Evolutionary conservation across 1,140 invertebrate species (phyloP).

Genomic region (Drosophila pallidifrons): DNA sequence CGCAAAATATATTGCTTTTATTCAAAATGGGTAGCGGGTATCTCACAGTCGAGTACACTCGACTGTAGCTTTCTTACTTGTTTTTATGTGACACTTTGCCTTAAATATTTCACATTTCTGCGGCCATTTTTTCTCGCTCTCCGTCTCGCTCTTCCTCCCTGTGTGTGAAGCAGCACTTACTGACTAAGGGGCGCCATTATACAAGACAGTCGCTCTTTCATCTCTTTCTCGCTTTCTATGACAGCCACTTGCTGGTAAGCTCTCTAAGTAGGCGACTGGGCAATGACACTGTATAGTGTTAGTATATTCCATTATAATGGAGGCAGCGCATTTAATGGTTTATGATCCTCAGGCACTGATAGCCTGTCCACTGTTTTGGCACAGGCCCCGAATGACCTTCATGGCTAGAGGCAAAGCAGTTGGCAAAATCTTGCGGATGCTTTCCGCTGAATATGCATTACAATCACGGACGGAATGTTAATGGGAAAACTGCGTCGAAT

Average conservation of each 20-base stretch:
- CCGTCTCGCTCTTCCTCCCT: background rate
- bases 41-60: no score
- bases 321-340: slow-evolving; percentile 70
- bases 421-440: background rate
- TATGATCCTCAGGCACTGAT: slow-evolving; percentile 68
- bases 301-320: slow-evolving; percentile 63
- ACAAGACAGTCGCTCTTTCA: slow-evolving; percentile 24
- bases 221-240: background rate
- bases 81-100: slow-evolving; percentile 84
- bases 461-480: background rate
- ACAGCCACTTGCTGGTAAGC: slow-evolving; percentile 5
- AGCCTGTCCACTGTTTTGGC: slow-evolving; percentile 24
- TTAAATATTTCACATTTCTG: slow-evolving; percentile 83
- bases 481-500: background rate
- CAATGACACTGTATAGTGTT: slow-evolving; percentile 70
- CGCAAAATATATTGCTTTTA: no score
- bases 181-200: slow-evolving; percentile 55
- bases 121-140: slow-evolving; percentile 46
- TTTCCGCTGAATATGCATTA: slow-evolving; percentile 3
- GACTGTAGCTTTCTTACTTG: no score
- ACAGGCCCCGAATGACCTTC: slow-evolving; percentile 59
- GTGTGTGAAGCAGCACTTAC: slow-evolving; percentile 19
- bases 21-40: no score
- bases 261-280: slow-evolving; percentile 40
- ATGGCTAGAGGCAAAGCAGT: slow-evolving; percentile 18